Evolutionary conservation across 2,888 invertebrate species (phyloP).

Genomic region (Drosophila infuscata): DNA sequence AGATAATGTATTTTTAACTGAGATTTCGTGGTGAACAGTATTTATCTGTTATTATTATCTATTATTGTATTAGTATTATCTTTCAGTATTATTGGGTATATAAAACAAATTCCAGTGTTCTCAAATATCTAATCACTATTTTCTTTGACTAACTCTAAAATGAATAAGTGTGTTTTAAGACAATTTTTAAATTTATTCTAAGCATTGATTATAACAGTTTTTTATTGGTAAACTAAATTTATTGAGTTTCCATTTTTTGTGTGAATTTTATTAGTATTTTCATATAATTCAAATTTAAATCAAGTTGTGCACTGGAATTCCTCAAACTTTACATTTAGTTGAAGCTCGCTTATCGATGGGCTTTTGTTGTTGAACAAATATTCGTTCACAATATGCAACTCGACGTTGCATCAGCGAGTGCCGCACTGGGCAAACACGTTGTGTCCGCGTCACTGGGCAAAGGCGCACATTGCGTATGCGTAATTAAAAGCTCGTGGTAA

Average conservation of each 20-base stretch:
- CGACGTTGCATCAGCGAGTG: background rate
- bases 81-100: background rate
- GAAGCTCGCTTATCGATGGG: background rate
- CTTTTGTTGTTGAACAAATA: constrained; percentile 24
- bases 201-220: background rate
- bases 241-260: background rate
- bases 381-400: constrained; percentile 19
- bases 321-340: background rate
- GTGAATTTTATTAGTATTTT: background rate
- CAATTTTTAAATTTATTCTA: background rate
- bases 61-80: too few relatives aligned
- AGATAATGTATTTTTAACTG: background rate
- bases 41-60: too few relatives aligned
- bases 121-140: too few relatives aligned
- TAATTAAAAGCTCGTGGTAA: constrained; percentile 65
- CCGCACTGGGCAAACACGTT: constrained; percentile 1
- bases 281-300: background rate
- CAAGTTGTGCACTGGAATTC: background rate
- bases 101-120: background rate
- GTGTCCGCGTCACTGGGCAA: background rate
- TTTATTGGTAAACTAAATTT: background rate
- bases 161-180: fast-evolving
- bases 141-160: background rate
- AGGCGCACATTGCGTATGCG: constrained; percentile 50
- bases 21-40: background rate